A percentile compares a stretch with the other conserved stretches of the same genome.
phyloP scores from a whole-genome alignment of 2,888 invertebrate genomes.

The Lithophane leautieri region DNA sequence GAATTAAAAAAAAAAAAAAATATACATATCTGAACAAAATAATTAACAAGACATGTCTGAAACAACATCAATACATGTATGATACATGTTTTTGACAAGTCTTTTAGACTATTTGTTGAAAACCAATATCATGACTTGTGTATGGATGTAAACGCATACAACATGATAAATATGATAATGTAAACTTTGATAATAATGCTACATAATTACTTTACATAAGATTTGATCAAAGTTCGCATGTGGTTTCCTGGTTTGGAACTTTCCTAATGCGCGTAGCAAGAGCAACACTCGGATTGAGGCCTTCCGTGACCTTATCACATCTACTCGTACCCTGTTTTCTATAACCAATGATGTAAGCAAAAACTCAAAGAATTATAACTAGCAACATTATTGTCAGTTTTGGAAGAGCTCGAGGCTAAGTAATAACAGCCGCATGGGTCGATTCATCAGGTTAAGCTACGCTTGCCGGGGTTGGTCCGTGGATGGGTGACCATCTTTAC shows the following conservation, averaged over 20 bases:
- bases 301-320: not conserved
- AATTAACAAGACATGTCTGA: not conserved
- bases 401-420: no score
- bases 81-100: not conserved
- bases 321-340: not conserved
- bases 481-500: no score
- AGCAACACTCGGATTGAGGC: not conserved
- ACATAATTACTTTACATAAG: not conserved
- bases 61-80: no score
- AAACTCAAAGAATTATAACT: no score
- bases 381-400: no score
- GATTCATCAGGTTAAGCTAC: no score
- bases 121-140: not conserved
- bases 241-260: not conserved
- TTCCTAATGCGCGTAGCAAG: not conserved
- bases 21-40: not conserved
- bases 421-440: no score
- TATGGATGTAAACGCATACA: not conserved
- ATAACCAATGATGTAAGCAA: no score
- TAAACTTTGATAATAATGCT: not conserved
- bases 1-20: not conserved
- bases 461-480: no score
- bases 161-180: no score
- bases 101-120: not conserved
- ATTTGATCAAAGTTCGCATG: not conserved